phyloP scores from a whole-genome alignment of 1,140 invertebrate genomes.

The Zophobas morio region DNA sequence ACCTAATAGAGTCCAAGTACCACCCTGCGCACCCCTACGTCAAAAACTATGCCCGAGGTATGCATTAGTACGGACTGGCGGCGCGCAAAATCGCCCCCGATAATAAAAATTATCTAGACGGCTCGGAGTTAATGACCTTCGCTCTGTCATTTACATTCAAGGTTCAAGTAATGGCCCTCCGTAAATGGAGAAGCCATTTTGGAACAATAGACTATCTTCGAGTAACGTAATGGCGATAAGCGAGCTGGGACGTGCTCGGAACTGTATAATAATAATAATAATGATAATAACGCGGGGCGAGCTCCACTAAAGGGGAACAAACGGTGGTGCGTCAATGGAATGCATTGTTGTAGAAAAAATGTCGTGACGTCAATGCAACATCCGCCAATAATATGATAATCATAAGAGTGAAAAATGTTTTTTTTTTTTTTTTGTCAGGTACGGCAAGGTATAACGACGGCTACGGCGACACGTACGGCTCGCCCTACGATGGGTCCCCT shows the following conservation, averaged over 20 bases:
- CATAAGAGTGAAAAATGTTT: not conserved
- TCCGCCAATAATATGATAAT: too few relatives aligned
- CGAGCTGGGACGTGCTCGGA: slow-evolving; percentile 4
- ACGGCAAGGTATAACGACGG: slow-evolving; percentile 77
- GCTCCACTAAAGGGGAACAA: too few relatives aligned
- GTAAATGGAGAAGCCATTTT: slow-evolving; percentile 35
- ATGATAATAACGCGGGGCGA: not conserved
- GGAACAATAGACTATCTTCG: slow-evolving; percentile 35
- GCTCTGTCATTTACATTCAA: slow-evolving; percentile 36
- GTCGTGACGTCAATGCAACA: too few relatives aligned
- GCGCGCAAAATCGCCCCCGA: slow-evolving; percentile 14
- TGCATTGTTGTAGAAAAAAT: too few relatives aligned
- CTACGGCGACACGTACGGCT: slow-evolving; percentile 74
- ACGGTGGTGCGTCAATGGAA: too few relatives aligned
- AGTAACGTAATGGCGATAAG: slow-evolving; percentile 20
- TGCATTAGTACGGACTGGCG: slow-evolving; percentile 54
- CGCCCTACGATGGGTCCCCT: slow-evolving; percentile 79
- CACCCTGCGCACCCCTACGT: slow-evolving; percentile 74
- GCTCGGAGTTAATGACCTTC: slow-evolving; percentile 27
- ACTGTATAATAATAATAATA: slow-evolving; percentile 17
- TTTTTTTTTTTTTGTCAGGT: slow-evolving; percentile 61
- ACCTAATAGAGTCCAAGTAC: slow-evolving; percentile 77
- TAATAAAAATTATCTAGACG: slow-evolving; percentile 16
- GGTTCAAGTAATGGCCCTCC: slow-evolving; percentile 30
- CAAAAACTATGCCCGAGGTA: slow-evolving; percentile 80